Evolutionary conservation across 2,113 vertebrate species (phyloP).

Genomic region (Bubo bubo): DNA sequence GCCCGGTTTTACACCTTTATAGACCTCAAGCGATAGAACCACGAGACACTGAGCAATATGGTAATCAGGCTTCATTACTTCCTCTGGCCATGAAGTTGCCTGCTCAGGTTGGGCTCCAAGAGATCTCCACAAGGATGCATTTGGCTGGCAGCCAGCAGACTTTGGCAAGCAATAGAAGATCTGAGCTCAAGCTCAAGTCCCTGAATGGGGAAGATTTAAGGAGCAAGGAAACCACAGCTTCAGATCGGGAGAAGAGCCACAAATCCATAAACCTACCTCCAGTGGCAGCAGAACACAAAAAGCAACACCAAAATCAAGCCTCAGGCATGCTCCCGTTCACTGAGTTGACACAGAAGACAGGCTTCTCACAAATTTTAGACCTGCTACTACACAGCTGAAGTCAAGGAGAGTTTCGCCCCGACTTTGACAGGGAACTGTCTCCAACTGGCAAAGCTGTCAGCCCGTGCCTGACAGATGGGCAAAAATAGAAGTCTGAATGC

Average conservation of each 20-base stretch:
- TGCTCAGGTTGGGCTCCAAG: not conserved
- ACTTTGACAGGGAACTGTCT: not conserved
- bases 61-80: not conserved
- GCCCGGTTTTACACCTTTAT: not conserved
- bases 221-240: not conserved
- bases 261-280: not conserved
- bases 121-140: not conserved
- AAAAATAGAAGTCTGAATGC: not conserved
- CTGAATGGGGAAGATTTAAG: not conserved
- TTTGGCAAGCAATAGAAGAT: not conserved
- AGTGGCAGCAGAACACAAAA: not conserved
- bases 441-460: not conserved
- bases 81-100: not conserved
- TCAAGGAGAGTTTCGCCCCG: not conserved
- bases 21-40: not conserved
- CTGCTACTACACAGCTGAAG: not conserved
- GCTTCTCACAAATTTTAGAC: not conserved
- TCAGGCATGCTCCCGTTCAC: rapidly evolving
- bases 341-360: not conserved
- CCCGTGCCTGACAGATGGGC: not conserved
- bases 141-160: not conserved
- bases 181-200: not conserved
- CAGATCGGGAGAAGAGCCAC: not conserved
- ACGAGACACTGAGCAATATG: not conserved
- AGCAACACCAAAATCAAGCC: not conserved